Percentiles rank a stretch among this genome's conserved stretches.
Evolutionary conservation across 2,113 vertebrate genomes (phyloP).

Genomic region (human): GRCh38 chr16:25370001-25370500

Average conservation of each 20-base stretch:
- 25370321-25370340: not conserved
- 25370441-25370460: not conserved
- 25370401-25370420: not conserved
- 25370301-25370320: not conserved
- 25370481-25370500: not conserved
- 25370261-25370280: not conserved
- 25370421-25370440: not conserved
- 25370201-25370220: conserved; percentile 8
- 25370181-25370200: conserved; percentile 17
- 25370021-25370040: conserved; percentile 1
- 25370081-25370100: conserved; percentile 19
- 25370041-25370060: not conserved
- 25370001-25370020: not conserved
- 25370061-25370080: not conserved
- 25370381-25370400: not conserved
- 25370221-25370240: conserved; percentile 37
- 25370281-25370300: conserved; percentile 39
- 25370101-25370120: conserved; percentile 13
- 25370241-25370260: conserved; percentile 35
- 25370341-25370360: not conserved
- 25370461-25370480: not conserved
- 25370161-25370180: conserved; percentile 38
- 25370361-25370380: rapidly evolving
- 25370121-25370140: conserved; percentile 30
- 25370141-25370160: not conserved